phyloP scores from a whole-genome alignment of 2,797 vertebrate genomes.

The Luscinia luscinia region DNA sequence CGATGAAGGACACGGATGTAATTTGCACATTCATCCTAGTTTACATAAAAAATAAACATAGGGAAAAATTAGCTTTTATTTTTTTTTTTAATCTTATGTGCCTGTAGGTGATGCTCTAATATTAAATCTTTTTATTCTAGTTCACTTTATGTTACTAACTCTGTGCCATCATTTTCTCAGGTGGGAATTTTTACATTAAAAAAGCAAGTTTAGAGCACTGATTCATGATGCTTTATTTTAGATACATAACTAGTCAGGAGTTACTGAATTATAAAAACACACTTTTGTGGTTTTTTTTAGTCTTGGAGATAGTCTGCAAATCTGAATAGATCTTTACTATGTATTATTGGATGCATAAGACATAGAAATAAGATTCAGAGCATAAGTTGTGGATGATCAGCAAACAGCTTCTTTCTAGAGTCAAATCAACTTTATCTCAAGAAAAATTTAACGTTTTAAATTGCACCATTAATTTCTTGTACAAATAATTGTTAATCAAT shows the following conservation, averaged over 20 bases:
- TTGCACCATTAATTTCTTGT: background rate
- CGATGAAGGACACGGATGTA: conserved; percentile 91
- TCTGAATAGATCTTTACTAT: background rate
- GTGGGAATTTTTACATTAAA: background rate
- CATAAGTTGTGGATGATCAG: background rate
- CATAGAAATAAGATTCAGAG: background rate
- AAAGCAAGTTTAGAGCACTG: background rate
- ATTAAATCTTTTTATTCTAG: background rate
- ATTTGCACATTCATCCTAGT: conserved; percentile 93
- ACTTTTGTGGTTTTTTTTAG: background rate
- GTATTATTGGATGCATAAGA: background rate
- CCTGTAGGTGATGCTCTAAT: background rate
- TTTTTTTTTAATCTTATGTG: background rate
- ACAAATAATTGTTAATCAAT: background rate
- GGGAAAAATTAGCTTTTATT: background rate
- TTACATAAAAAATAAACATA: background rate
- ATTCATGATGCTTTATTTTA: background rate
- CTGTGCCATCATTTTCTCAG: background rate
- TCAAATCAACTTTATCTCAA: background rate
- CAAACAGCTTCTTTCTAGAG: background rate
- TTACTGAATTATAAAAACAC: background rate
- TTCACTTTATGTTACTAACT: background rate
- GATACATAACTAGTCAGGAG: background rate
- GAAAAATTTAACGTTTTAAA: background rate
- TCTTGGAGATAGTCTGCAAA: background rate